Base-by-base conservation (phyloP, 2,113 vertebrate genomes). In the Nymphicus hollandicus region DNA sequence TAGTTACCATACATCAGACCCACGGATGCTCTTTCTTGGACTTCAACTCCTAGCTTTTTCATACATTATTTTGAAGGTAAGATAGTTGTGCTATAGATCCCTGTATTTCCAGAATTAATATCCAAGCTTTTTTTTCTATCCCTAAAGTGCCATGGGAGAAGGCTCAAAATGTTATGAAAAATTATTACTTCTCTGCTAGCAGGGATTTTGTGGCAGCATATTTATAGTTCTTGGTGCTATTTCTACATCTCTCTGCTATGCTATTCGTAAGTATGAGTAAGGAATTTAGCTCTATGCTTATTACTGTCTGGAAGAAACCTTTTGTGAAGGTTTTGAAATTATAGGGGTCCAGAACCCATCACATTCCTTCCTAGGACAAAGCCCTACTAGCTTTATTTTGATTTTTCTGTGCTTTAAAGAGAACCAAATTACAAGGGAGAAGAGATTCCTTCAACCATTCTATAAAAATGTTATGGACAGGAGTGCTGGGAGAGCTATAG, bases 31-130 rank as follows among this genome's bases (percentile, higher is more conserved):
- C 23, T 44, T 79, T 66, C 43, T 66, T 74, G 41, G 47, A 86
- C 89, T 91, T 93, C 73, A 88, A 37, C 84, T 88, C 53, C 64
- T 76, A 88, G 53, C 63, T 91, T 79, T 91, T 93, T 85, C 23
- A 5, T 49, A 9, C 2, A 78, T 39, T 16, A 20, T 53, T 72
- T 78, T 52, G 64, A 64, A 31, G 31, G 64, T 47, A 29, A 44
- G 11, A 23, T 6, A 35, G 19, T 16, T 79, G 29, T 52, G 28
- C 12, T 63, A 5, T 39, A 28, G 11, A 47, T 37, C 2, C 9
- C 6, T 33, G 7, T n/a, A 39, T 37, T 80, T 65, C 35, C 31
- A 55, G 33, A 46, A 41, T 66, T 49, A 53, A 52, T 69, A n/a
- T 50, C 13, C 28, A 73, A 58, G 43, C 6, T 53, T 53, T 60